Base-by-base conservation (phyloP, 2,888 invertebrate species). In the Mamestra brassicae region DNA sequence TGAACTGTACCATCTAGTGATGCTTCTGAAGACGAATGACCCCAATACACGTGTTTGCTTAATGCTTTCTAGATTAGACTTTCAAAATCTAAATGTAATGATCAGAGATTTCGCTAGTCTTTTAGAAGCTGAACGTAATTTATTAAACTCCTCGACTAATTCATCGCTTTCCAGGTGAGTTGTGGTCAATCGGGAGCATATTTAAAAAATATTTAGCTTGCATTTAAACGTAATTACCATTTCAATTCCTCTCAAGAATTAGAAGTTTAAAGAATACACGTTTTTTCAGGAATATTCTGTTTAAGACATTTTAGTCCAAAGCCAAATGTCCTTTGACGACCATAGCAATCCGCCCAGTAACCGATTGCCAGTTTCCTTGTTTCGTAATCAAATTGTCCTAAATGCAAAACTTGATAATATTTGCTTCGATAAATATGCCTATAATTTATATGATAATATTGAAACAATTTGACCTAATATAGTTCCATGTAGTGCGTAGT, bases 1-100 rank as follows among this genome's bases (percentile, higher is more conserved):
- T 62, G 82, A 81, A 68, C 11, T 62, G 82, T 82, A 61, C 72
- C 34, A 55, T 50, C 7, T 45, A 65, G 42, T 10, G 42, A 45
- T 36, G 45, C 7, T 67, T 47, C 36, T 60, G 58, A 26, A 15
- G 42, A 42, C 54, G 68, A 55, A 52, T 54, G 64, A 13, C 50
- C 71, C 13, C 62, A 36, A 74, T 72, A 64, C 67, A 64, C 58
- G 34, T 52, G 17, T 62, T 55, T 50, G 17, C 17, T 47, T 38
- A 10, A 55, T 13, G 36, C 38, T 69, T n/a, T 11, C 11, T 5
- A 10, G 11, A 42, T 55, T 15, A n/a, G 15, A 15, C 34, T 60
- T 42, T 38, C 60, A 60, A 60, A 60, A n/a, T n/a, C 17, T 17
- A 8, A 17, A n/a, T 60, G 1, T 60, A 38, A 17, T 60, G 4